A percentile compares a stretch with the other conserved stretches of the same genome.
Conservation (phyloP, 2,797 vertebrate species). For the Neosilurus hyrtlii region DNA sequence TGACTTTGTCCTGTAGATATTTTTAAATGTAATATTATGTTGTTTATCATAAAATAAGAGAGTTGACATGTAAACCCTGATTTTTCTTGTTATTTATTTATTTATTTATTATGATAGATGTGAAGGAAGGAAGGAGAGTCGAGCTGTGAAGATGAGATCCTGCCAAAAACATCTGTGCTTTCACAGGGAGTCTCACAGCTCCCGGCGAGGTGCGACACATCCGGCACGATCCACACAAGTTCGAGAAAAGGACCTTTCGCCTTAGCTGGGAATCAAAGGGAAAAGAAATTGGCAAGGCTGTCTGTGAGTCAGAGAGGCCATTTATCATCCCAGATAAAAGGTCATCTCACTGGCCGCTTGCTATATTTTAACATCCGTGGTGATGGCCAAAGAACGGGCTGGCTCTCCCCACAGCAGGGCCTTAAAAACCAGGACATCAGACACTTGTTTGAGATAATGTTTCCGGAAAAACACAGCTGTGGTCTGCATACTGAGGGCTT, state of each 20-base stretch:
- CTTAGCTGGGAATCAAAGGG: conserved; percentile 64
- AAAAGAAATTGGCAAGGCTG: conserved; percentile 67
- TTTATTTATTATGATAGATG: not conserved
- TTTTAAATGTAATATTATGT: not conserved
- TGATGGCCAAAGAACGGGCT: conserved; percentile 43
- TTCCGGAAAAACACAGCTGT: conserved; percentile 2
- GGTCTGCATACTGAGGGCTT: conserved; percentile 16
- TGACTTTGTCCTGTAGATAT: not conserved
- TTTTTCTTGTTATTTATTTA: too few species aligned
- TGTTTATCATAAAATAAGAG: too few species aligned
- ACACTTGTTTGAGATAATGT: conserved; percentile 19
- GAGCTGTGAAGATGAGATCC: conserved; percentile 13
- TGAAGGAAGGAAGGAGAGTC: conserved; percentile 1
- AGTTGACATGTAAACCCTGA: not conserved
- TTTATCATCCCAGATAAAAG: conserved; percentile 69
- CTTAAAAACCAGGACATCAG: conserved; percentile 26
- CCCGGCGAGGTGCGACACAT: conserved; percentile 56
- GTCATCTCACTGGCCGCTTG: conserved; percentile 60
- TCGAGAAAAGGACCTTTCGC: conserved; percentile 52
- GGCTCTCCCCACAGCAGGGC: conserved; percentile 34
- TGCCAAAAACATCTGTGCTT: conserved; percentile 49
- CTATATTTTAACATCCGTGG: conserved; percentile 61
- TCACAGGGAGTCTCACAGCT: conserved; percentile 41
- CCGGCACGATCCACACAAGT: conserved; percentile 61
- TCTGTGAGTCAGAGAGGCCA: conserved; percentile 63